phyloP scores from a whole-genome alignment of 2,888 invertebrate genomes.

The Lasioglossum morio region DNA sequence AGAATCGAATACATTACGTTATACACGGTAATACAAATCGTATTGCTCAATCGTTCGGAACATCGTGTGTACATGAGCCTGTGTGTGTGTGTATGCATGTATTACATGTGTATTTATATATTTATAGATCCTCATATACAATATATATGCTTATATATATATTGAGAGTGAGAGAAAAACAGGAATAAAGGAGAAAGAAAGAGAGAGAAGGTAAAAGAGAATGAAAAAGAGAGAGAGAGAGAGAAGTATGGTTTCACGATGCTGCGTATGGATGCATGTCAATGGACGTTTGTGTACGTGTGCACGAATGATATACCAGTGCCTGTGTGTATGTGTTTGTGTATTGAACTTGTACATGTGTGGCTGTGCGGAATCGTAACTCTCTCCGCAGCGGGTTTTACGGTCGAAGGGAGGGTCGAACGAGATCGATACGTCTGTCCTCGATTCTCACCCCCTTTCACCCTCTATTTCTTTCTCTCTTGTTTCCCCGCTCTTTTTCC shows the following conservation, averaged over 20 bases:
- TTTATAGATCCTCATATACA: slow-evolving; percentile 17
- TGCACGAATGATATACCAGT: slow-evolving; percentile 6
- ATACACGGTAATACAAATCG: slow-evolving; percentile 75
- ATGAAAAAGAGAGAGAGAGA: not conserved
- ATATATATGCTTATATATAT: not conserved
- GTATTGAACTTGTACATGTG: slow-evolving; percentile 16
- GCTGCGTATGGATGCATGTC: slow-evolving; percentile 4
- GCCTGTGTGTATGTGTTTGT: slow-evolving; percentile 22
- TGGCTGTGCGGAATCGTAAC: slow-evolving; percentile 54
- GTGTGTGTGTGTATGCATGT: slow-evolving; percentile 29
- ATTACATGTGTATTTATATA: slow-evolving; percentile 13
- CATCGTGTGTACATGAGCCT: slow-evolving; percentile 66
- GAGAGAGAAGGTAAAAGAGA: not conserved
- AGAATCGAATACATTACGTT: slow-evolving; percentile 75
- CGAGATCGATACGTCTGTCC: slow-evolving; percentile 63
- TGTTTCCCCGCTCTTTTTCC: slow-evolving; percentile 11
- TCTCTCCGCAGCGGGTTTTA: slow-evolving; percentile 52
- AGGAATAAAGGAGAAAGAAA: not conserved
- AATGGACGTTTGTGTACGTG: not conserved
- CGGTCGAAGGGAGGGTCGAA: slow-evolving; percentile 60
- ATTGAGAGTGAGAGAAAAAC: not conserved
- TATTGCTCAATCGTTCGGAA: slow-evolving; percentile 75
- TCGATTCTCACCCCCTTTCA: slow-evolving; percentile 15
- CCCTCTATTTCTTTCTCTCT: slow-evolving; percentile 26
- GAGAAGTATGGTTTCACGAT: slow-evolving; percentile 12